phyloP scores from a whole-genome alignment of 1,140 invertebrate species.

The Panagrolaimus sp. region DNA sequence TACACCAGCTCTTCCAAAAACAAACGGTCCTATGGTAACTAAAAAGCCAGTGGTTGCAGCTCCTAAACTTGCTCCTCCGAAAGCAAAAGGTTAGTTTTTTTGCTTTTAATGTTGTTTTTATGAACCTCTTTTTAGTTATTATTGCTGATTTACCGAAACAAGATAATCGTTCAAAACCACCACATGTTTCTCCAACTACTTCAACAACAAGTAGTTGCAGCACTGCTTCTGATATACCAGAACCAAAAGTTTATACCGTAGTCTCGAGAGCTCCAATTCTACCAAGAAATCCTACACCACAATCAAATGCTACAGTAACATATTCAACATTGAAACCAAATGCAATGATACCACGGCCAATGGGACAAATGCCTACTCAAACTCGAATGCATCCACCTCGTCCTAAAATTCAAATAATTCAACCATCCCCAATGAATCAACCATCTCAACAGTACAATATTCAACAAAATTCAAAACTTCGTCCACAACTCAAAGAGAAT shows the following conservation, averaged over 20 bases:
- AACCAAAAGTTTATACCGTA: neutral
- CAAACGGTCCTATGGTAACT: neutral
- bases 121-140: neutral
- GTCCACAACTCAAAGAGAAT: too few relatives aligned
- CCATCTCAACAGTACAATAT: too few relatives aligned
- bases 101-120: neutral
- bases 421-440: too few relatives aligned
- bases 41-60: neutral
- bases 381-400: too few relatives aligned
- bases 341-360: neutral
- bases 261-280: neutral
- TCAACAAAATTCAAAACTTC: too few relatives aligned
- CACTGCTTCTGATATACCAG: neutral
- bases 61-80: neutral
- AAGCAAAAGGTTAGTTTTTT: slow-evolving; percentile 11
- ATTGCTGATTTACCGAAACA: neutral
- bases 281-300: neutral
- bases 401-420: too few relatives aligned
- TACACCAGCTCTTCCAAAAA: neutral
- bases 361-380: too few relatives aligned
- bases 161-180: neutral
- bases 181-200: too few relatives aligned
- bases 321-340: neutral
- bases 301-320: neutral
- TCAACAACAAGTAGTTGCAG: too few relatives aligned